Conservation (phyloP, 2,113 vertebrate species). For the Scolopax mira region DNA sequence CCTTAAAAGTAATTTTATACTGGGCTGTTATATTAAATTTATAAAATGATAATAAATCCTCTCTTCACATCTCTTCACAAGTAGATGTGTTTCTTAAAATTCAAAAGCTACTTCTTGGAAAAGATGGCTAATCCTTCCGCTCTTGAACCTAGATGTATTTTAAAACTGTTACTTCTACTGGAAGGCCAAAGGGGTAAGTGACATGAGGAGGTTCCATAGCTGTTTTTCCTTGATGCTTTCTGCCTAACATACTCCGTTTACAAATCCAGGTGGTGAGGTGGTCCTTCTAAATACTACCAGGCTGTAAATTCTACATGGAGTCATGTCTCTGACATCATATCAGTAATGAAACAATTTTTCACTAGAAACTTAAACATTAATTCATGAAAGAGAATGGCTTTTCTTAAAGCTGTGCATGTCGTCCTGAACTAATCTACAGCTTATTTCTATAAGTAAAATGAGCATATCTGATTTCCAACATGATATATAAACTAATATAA, state of each 20-base stretch:
- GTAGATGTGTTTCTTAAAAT: constrained; percentile 4
- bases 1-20: constrained; percentile 1
- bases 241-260: background rate
- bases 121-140: constrained; percentile 9
- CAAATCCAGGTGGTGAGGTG: background rate
- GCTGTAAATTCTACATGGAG: background rate
- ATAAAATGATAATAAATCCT: constrained; percentile 26
- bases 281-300: background rate
- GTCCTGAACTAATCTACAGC: background rate
- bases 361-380: background rate
- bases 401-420: background rate
- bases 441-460: background rate
- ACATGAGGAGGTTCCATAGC: background rate
- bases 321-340: background rate
- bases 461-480: background rate
- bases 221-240: background rate
- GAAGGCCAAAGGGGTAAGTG: background rate
- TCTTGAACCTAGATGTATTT: background rate
- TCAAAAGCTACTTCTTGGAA: constrained; percentile 40
- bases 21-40: constrained; percentile 20
- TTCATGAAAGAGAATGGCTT: background rate
- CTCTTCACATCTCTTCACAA: background rate
- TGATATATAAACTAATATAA: background rate
- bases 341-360: background rate
- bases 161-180: background rate